Conservation (phyloP, 2,888 invertebrate species). For the Gnatocerus cornutus region DNA sequence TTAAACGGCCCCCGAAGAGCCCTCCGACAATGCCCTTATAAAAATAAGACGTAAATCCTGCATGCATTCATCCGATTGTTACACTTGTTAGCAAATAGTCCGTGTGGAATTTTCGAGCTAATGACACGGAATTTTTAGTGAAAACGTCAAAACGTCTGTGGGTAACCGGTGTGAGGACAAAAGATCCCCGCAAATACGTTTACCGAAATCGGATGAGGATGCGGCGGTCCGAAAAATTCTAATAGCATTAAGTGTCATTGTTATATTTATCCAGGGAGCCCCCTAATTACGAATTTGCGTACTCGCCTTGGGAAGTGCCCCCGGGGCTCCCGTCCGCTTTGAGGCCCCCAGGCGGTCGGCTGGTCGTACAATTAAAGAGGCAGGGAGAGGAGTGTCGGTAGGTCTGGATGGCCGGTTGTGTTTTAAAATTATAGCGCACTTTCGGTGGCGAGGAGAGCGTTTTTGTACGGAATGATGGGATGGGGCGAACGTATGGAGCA, state of each 20-base stretch:
- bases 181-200: slow-evolving; percentile 54
- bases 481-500: slow-evolving; percentile 23
- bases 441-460: slow-evolving; percentile 34
- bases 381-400: slow-evolving; percentile 30
- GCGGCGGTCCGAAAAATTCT: slow-evolving; percentile 66
- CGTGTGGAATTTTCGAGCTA: slow-evolving; percentile 51
- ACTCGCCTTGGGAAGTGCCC: slow-evolving; percentile 19
- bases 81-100: slow-evolving; percentile 41
- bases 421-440: slow-evolving; percentile 44
- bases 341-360: slow-evolving; percentile 12
- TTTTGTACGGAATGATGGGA: slow-evolving; percentile 15
- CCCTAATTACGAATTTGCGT: too few relatives aligned
- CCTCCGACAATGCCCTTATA: slow-evolving; percentile 18
- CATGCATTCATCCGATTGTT: slow-evolving; percentile 25
- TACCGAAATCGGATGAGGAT: slow-evolving; percentile 52
- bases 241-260: slow-evolving; percentile 65
- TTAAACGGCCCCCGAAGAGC: slow-evolving; percentile 2
- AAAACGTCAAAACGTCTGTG: slow-evolving; percentile 54
- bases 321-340: slow-evolving; percentile 15
- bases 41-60: slow-evolving; percentile 44
- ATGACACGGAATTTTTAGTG: slow-evolving; percentile 57
- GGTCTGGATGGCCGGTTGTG: slow-evolving; percentile 36
- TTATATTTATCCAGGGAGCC: slow-evolving; percentile 27
- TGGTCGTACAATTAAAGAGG: slow-evolving; percentile 29
- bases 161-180: slow-evolving; percentile 49